These are phyloP conservation scores for Prionace glauca DNA, from an alignment of 2,797 vertebrate species.

Conservation along the genomic window DNA sequence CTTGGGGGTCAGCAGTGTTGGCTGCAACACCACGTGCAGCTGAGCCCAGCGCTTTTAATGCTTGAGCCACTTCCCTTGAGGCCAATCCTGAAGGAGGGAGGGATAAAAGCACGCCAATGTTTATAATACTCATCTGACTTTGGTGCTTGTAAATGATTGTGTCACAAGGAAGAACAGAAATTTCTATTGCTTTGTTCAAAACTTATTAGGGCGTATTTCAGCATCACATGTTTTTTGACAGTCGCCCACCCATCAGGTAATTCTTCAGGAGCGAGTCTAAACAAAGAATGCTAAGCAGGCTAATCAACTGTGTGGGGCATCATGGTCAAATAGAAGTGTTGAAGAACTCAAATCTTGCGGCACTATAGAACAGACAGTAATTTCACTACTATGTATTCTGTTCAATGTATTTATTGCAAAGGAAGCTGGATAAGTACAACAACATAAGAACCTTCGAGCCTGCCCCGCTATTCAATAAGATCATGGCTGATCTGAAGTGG, in stretches of 20 bases:
- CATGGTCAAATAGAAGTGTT: not conserved
- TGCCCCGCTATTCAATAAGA: too few relatives aligned
- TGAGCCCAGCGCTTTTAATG: slow-evolving; percentile 77
- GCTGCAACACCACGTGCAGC: slow-evolving; percentile 82
- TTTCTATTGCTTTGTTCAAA: not conserved
- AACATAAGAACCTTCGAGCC: not conserved
- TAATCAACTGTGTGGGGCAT: too few relatives aligned
- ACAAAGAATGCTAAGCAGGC: not conserved
- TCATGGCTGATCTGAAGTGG: too few relatives aligned
- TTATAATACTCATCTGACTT: not conserved
- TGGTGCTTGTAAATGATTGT: not conserved
- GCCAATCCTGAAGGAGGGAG: slow-evolving; percentile 68
- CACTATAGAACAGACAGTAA: not conserved
- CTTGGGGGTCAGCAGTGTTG: slow-evolving; percentile 64
- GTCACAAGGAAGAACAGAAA: not conserved
- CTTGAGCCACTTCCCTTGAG: slow-evolving; percentile 86
- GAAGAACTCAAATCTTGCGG: not conserved
- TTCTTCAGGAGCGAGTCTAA: not conserved
- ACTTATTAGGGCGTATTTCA: not conserved
- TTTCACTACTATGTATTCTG: not conserved
- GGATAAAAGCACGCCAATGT: not conserved
- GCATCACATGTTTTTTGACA: not conserved
- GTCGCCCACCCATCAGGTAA: not conserved
- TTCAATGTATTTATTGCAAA: not conserved
- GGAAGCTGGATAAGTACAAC: not conserved